Evolutionary conservation across 2,888 invertebrate species (phyloP), one percentile per base, ranked within the genome.

Genomic region (Synanthedon vespiformis): DNA sequence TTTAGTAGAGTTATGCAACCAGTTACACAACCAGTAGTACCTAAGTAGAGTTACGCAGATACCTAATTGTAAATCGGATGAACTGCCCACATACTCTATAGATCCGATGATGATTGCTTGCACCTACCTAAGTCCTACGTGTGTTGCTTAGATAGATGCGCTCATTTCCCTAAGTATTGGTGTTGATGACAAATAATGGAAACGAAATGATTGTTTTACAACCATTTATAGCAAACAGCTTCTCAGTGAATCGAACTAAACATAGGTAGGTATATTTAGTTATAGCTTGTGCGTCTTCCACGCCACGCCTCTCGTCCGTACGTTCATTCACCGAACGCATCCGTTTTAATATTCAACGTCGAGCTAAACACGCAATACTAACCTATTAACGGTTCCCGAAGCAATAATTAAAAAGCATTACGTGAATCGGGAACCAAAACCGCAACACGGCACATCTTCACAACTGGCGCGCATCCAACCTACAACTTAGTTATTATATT

Each of bases 401-500:
- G 63, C 67, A 66, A 73, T 76, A 80, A 85, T 83, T 83, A 82
- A 81, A 82, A 80, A 76, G 62, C 77, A 75, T 74, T 68, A 72
- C 74, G 77, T 74, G 74, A 72, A 72, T 74, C 75, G 70, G 73
- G 74, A 79, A 70, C 70, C 58, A 70, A 22, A 77, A 77, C 83
- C 78, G 72, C 83, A 79, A 74, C 78, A 73, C 68, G 70, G 67
- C 72, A 67, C 70, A 67, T 68, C 75, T 65, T 58, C 67, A 57
- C 77, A 68, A 80, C 85, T 83, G 83, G 77, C 76, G 72, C 73
- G 74, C 79, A 78, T 76, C 79, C 87, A 86, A 71, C 82, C 77
- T 80, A 72, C 79, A 81, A 79, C 79, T 80, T 74, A 75, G 84
- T 84, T 87, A 86, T 86, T 82, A 86, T 86, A 86, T 87, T 87